A percentile compares a stretch with the other conserved stretches of the same genome.
phyloP scores from a whole-genome alignment of 1,140 invertebrate species.

The Hirudo medicinalis region DNA sequence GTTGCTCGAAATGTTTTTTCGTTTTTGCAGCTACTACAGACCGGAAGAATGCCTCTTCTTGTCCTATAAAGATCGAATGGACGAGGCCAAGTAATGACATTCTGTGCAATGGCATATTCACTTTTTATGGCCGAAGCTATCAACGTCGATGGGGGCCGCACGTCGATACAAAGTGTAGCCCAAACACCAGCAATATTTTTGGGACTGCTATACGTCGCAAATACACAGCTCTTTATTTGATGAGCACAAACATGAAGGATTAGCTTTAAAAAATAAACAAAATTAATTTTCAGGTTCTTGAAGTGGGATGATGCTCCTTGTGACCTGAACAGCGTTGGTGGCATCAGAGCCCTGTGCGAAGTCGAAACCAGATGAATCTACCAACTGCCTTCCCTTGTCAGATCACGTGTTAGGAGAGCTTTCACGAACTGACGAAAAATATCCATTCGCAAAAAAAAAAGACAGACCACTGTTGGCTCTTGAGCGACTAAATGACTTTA shows the following conservation, averaged over 20 bases:
- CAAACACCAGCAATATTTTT: background rate
- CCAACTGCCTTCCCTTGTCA: background rate
- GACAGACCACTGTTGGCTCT: no score
- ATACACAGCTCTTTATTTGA: background rate
- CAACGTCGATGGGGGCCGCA: background rate
- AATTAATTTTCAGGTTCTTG: conserved; percentile 16
- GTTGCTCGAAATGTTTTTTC: no score
- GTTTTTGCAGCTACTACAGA: conserved; percentile 19
- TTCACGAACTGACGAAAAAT: no score
- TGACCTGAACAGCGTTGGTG: conserved; percentile 19
- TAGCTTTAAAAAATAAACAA: background rate
- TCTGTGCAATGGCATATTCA: background rate
- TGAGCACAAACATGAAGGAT: background rate
- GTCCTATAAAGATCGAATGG: conserved; percentile 12
- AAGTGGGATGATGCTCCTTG: conserved; percentile 22
- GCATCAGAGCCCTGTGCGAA: conserved; percentile 21
- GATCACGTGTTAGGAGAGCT: no score
- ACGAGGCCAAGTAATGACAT: conserved; percentile 10
- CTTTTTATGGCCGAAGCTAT: background rate
- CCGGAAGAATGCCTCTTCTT: conserved; percentile 23
- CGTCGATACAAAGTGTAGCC: background rate
- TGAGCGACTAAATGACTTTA: no score
- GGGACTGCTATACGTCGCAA: background rate
- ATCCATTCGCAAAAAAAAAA: no score
- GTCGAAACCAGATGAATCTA: conserved; percentile 11